Percentiles rank a stretch among this genome's conserved stretches.
Evolutionary conservation across 1,140 invertebrate species (phyloP).

Genomic region (Aphelinus certus): DNA sequence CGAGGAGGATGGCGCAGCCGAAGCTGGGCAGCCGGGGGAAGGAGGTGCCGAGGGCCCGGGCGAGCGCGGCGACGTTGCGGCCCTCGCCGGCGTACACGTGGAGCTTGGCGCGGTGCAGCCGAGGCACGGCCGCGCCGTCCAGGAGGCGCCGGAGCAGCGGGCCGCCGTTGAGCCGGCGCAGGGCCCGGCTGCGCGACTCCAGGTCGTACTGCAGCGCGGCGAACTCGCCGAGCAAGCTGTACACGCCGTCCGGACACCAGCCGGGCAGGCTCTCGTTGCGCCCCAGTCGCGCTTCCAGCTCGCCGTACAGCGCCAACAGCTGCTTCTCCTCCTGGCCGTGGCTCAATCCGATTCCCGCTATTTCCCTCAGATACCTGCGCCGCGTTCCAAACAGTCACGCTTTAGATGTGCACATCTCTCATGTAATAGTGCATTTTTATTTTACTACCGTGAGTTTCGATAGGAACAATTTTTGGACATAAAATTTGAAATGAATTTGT

Average conservation of each 20-base stretch:
- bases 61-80: constrained; percentile 17
- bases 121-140: background rate
- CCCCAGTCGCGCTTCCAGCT: background rate
- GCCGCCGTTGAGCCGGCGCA: constrained; percentile 15
- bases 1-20: constrained; percentile 21
- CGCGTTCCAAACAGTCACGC: background rate
- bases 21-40: constrained; percentile 16
- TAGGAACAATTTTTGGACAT: background rate
- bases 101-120: background rate
- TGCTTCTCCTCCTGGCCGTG: background rate
- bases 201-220: constrained; percentile 10
- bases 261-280: constrained; percentile 11
- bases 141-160: constrained; percentile 20
- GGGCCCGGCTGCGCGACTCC: background rate
- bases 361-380: constrained; percentile 16
- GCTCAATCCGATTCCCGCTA: background rate
- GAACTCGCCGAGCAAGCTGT: constrained; percentile 9
- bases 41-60: background rate
- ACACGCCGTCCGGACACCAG: constrained; percentile 28
- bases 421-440: background rate
- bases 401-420: background rate
- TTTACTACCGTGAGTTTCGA: background rate
- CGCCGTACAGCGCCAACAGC: constrained; percentile 10
- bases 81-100: constrained; percentile 17
- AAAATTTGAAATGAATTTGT: background rate